Base-by-base conservation (phyloP, 2,888 invertebrate genomes). In the Drosophila diplacantha region DNA sequence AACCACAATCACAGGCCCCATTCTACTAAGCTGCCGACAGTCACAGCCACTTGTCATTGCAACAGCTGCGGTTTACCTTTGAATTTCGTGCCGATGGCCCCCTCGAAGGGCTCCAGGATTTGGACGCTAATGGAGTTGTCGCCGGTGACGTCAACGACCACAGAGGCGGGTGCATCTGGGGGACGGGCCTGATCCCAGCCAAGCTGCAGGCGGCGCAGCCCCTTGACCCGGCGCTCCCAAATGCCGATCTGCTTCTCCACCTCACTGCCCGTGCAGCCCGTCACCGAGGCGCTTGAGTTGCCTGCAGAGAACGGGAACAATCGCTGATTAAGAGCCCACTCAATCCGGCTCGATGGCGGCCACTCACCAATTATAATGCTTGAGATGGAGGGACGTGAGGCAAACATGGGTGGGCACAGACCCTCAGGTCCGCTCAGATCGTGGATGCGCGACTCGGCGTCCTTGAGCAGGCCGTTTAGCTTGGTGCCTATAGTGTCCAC, bases 131-230 rank as follows among this genome's bases (percentile, higher is more conserved):
- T 90, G 31, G 92, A 91, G 49, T 90, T 91, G 68, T 90, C 92
- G 84, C 91, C 93, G 57, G 90, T 92, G 58, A 87, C 92, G 86
- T 74, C 91, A 38, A 96, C 90, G 11, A 92, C 93, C 0, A 96
- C 94, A 18, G 93, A 89, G n/a, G 93, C 92, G 0, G 96, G 95
- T 6, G 93, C 91, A 83, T 94, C 93, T 38, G 97, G 97, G 0
- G 93, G 93, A 34, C 94, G 90, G 12, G 95, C 93, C 88, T 96
- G 95, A 80, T 96, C 95, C 90, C 96, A 96, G 46, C 97, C 97
- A 31, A 93, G 89, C 35, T 95, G 91, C 91, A 98, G 93, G 38
- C 91, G 89, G 65, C 91, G 85, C 59, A 89, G 73, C n/a, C 88
- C 89, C 83, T 88, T 88, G 6, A 88, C 85, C 24, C 88, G 92